These are phyloP conservation scores for Sarcophaga variegata DNA, from an alignment of 2,888 invertebrate species.

Conservation along the genomic window DNA sequence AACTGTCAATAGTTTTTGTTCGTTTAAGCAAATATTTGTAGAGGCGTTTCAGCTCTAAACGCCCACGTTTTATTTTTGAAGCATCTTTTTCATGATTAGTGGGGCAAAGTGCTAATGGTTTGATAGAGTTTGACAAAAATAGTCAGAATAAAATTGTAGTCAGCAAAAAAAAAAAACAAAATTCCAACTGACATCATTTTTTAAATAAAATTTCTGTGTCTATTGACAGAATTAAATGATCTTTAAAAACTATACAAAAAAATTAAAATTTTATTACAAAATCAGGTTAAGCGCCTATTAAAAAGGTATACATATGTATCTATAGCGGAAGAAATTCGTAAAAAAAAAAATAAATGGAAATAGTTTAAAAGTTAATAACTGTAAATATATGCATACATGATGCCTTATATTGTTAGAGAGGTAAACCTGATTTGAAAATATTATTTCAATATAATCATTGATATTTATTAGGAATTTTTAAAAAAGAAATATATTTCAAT, in stretches of 20 bases:
- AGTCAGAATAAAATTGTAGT: conserved; percentile 1
- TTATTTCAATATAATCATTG: too few relatives aligned
- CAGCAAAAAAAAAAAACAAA: neutral
- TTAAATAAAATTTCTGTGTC: neutral
- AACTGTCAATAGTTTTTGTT: neutral
- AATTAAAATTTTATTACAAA: neutral
- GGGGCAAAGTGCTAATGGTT: conserved; percentile 26
- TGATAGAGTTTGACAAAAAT: neutral
- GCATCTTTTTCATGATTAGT: conserved; percentile 38
- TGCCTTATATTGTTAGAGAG: neutral
- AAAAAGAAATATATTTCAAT: too few relatives aligned
- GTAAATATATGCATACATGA: neutral
- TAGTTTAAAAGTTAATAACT: neutral
- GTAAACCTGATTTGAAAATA: too few relatives aligned
- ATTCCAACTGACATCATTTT: neutral
- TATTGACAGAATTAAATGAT: neutral
- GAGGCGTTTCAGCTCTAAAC: conserved; percentile 60
- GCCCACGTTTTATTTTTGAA: conserved; percentile 45
- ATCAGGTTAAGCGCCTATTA: neutral
- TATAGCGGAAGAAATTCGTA: neutral
- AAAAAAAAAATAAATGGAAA: neutral
- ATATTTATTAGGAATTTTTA: too few relatives aligned
- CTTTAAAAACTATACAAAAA: conserved; percentile 2
- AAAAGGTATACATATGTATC: neutral
- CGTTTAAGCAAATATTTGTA: conserved; percentile 40